Evolutionary conservation across 2,113 vertebrate genomes (phyloP), one percentile per base, ranked within the genome.

Genomic region (Labeo catla): DNA sequence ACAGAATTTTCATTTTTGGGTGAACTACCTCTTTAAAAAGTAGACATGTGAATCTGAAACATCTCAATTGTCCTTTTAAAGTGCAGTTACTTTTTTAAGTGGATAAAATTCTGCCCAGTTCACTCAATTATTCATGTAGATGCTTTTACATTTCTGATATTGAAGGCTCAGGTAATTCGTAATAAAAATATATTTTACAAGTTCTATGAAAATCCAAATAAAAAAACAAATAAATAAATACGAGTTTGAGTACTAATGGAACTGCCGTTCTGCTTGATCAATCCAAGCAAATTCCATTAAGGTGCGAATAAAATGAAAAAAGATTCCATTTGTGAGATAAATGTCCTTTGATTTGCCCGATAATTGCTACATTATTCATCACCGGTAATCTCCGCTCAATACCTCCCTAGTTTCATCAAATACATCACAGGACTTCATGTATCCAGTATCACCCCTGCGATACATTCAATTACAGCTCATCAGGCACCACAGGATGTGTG

Each of bases 401-500:
- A 49, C 43, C 39, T 65, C 21, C 43, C 13, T 19, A 15, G 15
- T 63, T 45, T 7, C 50, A 8, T 54, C n/a, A 34, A 72, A 81
- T 86, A 63, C 85, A 49, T 63, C 50, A 36, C 50, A 81, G n/a
- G 21, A 68, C 15, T 49, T 6, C 45, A n/a, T 50, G 73, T 68
- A 77, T 87, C 83, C 13, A 34, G 21, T 83, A 77, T 82, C 78
- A 19, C 28, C 74, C 36, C 68, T 76, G 61, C 76, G 61, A 78
- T 80, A 70, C 77, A 73, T 57, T 86, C 85, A 88, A 84, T 54
- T 73, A 59, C 43, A 73, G 63, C 84, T 73, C 61, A n/a, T 83
- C 84, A 80, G 12, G 73, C 63, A 85, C 43, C 59, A 84, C 76
- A 68, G 49, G 65, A 72, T 8, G 57, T 76, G 59, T 16, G 73